A percentile compares a stretch with the other conserved stretches of the same genome.
These are phyloP conservation scores for Sogatella furcifera DNA, from an alignment of 1,140 invertebrate genomes.

Conservation along the genomic window DNA sequence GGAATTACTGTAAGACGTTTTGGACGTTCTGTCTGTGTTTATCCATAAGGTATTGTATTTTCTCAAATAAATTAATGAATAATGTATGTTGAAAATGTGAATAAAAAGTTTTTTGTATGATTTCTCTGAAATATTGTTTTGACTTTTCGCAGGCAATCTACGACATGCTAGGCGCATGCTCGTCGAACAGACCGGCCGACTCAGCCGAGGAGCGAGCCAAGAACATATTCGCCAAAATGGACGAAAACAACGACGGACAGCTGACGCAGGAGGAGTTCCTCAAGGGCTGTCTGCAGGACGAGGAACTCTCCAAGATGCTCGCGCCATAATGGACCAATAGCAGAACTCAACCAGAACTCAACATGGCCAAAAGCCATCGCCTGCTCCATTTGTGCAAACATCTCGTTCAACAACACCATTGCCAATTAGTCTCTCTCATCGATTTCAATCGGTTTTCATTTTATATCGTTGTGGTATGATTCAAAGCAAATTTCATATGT, in stretches of 20 bases:
- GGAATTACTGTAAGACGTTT: too few species aligned
- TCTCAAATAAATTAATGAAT: too few species aligned
- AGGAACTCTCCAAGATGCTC: slow-evolving; percentile 91
- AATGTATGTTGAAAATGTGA: too few species aligned
- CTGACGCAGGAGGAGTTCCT: slow-evolving; percentile 98
- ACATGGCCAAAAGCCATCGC: neutral
- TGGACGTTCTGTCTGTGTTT: too few species aligned
- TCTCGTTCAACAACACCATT: neutral
- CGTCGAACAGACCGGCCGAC: slow-evolving; percentile 81
- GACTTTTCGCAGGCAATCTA: slow-evolving; percentile 90
- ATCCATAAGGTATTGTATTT: too few species aligned
- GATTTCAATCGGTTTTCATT: neutral
- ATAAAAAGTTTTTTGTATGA: too few species aligned
- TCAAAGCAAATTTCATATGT: neutral
- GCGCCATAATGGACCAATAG: slow-evolving; percentile 58
- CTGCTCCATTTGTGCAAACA: neutral
- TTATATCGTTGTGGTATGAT: slow-evolving; percentile 3
- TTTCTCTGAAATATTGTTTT: neutral
- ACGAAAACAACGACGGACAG: slow-evolving; percentile 96
- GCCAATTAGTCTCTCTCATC: slow-evolving; percentile 2
- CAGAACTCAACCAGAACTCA: neutral
- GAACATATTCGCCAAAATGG: slow-evolving; percentile 99
- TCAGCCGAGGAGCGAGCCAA: slow-evolving; percentile 93
- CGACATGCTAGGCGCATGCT: slow-evolving; percentile 93
- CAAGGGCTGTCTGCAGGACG: slow-evolving; percentile 96